Conservation (phyloP, 2,888 invertebrate genomes). For the Chrysolina oricalcia region DNA sequence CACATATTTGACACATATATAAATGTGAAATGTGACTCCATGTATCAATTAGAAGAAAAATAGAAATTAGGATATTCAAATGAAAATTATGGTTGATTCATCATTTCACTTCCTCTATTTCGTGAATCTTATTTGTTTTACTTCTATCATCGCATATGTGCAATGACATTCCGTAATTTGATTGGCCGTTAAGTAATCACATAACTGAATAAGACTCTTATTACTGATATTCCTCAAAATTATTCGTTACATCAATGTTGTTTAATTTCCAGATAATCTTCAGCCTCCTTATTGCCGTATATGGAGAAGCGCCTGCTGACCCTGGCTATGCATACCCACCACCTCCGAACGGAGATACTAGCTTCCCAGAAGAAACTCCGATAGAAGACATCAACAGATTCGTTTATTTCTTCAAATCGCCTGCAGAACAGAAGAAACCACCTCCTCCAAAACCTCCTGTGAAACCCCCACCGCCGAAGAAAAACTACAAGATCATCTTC, state of each 20-base stretch:
- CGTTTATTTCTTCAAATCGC: constrained; percentile 40
- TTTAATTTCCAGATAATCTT: neutral
- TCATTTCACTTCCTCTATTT: too few species aligned
- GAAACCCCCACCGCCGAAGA: constrained; percentile 24
- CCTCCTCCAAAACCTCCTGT: neutral
- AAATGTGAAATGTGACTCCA: too few species aligned
- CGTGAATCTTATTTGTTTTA: too few species aligned
- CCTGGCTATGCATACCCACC: constrained; percentile 25
- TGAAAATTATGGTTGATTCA: too few species aligned
- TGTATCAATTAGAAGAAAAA: too few species aligned
- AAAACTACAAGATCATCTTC: constrained; percentile 54
- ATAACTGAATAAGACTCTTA: too few species aligned
- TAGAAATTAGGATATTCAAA: too few species aligned
- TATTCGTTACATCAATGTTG: neutral
- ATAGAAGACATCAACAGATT: constrained; percentile 26
- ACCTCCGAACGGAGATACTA: neutral
- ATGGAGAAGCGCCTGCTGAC: constrained; percentile 13
- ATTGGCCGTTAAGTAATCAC: too few species aligned
- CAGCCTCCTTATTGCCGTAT: neutral
- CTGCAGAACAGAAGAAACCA: constrained; percentile 16
- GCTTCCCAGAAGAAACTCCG: constrained; percentile 1
- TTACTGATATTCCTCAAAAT: too few species aligned
- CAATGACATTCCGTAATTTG: too few species aligned
- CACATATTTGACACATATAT: too few species aligned
- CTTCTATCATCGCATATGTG: too few species aligned